Conservation (phyloP, 2,113 vertebrate genomes). For the Ornithorhynchus anatinus region DNA sequence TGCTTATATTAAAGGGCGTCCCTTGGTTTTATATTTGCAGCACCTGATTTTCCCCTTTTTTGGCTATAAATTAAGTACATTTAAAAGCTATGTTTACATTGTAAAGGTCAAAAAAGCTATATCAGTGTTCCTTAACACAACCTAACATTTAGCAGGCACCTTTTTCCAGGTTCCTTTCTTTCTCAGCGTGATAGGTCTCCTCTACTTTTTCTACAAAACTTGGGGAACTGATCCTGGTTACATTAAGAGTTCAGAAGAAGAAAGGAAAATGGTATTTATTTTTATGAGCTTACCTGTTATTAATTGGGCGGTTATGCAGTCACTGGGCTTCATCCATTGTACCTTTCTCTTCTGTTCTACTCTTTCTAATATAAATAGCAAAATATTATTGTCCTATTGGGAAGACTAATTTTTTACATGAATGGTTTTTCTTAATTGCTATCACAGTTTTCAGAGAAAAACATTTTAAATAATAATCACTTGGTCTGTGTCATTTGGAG, state of each 20-base stretch:
- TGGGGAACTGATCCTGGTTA: slow-evolving; percentile 88
- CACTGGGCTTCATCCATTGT: background rate
- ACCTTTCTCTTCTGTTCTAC: background rate
- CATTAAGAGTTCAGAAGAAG: slow-evolving; percentile 85
- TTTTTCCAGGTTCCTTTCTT: slow-evolving; percentile 75
- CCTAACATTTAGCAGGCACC: slow-evolving; percentile 69
- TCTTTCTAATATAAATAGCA: background rate
- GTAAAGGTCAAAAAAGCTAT: too few relatives aligned
- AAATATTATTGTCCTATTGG: background rate
- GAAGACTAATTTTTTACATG: too few relatives aligned
- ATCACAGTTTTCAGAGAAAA: too few relatives aligned
- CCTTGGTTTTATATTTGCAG: too few relatives aligned
- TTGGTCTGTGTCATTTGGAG: too few relatives aligned
- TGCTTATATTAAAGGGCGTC: too few relatives aligned
- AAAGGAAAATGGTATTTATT: slow-evolving; percentile 84
- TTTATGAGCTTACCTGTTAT: background rate
- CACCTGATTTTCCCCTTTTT: too few relatives aligned
- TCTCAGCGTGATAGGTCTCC: slow-evolving; percentile 72
- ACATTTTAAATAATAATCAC: too few relatives aligned
- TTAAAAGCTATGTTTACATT: too few relatives aligned
- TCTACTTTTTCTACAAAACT: slow-evolving; percentile 89
- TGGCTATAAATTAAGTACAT: too few relatives aligned
- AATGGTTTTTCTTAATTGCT: too few relatives aligned
- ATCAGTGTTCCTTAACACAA: slow-evolving; percentile 76
- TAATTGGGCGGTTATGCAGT: too few relatives aligned